phyloP scores from a whole-genome alignment of 1,140 invertebrate genomes.

The Sitobion miscanthi region DNA sequence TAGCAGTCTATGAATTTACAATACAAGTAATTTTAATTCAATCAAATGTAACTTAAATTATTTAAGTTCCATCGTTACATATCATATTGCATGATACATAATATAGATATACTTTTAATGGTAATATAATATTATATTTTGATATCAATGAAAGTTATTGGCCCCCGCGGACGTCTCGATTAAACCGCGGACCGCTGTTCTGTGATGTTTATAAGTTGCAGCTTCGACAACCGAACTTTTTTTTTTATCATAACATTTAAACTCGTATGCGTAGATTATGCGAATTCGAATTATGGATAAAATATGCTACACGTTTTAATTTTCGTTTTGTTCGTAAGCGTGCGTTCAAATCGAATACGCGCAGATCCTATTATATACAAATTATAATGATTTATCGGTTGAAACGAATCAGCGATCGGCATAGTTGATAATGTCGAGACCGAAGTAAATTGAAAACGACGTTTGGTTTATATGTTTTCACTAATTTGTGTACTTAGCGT shows the following conservation, averaged over 20 bases:
- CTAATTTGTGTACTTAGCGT: not conserved
- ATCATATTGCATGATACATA: not conserved
- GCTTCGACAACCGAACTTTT: not conserved
- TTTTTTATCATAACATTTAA: not conserved
- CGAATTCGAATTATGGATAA: not conserved
- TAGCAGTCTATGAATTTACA: not conserved
- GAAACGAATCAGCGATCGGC: not conserved
- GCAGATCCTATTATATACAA: not conserved
- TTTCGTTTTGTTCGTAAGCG: not conserved
- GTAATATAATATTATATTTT: not conserved
- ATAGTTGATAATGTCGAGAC: not conserved
- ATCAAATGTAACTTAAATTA: not conserved
- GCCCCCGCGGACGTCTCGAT: not conserved
- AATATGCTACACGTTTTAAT: not conserved
- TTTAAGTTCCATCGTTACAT: not conserved
- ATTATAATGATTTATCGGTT: not conserved
- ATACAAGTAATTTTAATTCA: not conserved
- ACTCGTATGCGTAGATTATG: not conserved
- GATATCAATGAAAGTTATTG: not conserved
- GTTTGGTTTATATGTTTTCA: not conserved
- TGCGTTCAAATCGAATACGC: not conserved
- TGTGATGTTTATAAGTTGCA: not conserved
- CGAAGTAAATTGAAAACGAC: not conserved
- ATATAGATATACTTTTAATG: not conserved
- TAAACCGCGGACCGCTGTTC: not conserved